Conservation (phyloP, 2,888 invertebrate genomes). For the Melanchra persicariae region DNA sequence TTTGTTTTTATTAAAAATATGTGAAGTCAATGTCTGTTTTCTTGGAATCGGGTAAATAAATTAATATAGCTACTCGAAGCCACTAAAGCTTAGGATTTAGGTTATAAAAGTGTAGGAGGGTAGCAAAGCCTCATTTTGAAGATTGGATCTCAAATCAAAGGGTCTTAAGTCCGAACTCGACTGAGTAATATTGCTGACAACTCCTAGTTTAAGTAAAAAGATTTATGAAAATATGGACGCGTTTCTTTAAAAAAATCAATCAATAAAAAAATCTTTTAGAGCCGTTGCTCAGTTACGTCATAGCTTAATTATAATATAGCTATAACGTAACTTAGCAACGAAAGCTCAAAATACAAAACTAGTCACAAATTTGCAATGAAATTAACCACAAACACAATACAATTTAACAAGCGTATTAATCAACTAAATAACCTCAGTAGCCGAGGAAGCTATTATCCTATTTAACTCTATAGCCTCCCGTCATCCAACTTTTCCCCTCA, state of each 20-base stretch:
- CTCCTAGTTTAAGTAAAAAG: constrained; percentile 19
- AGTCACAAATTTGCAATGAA: not conserved
- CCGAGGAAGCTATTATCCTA: constrained; percentile 30
- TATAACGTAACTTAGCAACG: not conserved
- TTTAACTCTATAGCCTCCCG: constrained; percentile 36
- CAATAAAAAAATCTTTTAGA: not conserved
- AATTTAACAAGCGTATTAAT: constrained; percentile 13
- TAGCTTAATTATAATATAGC: too few species aligned
- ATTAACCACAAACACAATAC: constrained; percentile 1
- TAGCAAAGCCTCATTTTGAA: constrained; percentile 8
- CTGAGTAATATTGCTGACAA: constrained; percentile 5
- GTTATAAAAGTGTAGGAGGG: constrained; percentile 3
- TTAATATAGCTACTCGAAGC: constrained; percentile 25
- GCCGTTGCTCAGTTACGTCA: too few species aligned
- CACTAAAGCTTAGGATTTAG: constrained; percentile 28
- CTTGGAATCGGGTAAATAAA: constrained; percentile 14
- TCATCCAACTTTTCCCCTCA: constrained; percentile 60
- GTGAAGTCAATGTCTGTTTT: constrained; percentile 41
- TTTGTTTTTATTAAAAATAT: constrained; percentile 42
- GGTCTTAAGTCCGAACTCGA: not conserved
- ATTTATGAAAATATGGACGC: constrained; percentile 17
- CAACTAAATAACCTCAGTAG: constrained; percentile 20
- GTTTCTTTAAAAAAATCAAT: not conserved
- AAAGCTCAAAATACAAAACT: not conserved
- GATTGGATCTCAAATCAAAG: constrained; percentile 12